These are phyloP conservation scores for Idaea aversata DNA, from an alignment of 2,888 invertebrate genomes.

Conservation along the genomic window DNA sequence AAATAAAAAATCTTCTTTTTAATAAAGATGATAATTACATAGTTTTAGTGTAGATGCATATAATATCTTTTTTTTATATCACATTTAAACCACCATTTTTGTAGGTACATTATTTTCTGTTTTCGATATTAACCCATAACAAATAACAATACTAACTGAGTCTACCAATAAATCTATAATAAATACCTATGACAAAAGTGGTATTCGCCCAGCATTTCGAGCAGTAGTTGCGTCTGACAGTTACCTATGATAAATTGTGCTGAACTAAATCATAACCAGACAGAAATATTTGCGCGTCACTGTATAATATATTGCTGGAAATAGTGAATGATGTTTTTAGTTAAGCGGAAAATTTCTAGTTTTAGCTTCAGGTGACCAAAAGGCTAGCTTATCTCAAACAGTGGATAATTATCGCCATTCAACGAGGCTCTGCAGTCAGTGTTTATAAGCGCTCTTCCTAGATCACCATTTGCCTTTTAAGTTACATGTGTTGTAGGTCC, in stretches of 20 bases:
- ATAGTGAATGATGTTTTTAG: slow-evolving; percentile 2
- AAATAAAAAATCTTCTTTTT: too few relatives aligned
- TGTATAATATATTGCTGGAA: slow-evolving; percentile 45
- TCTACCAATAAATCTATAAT: slow-evolving; percentile 20
- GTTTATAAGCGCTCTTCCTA: too few relatives aligned
- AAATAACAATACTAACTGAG: neutral
- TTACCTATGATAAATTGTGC: slow-evolving; percentile 59
- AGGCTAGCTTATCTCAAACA: too few relatives aligned
- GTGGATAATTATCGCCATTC: too few relatives aligned
- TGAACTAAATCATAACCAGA: slow-evolving; percentile 52
- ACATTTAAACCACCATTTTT: too few relatives aligned
- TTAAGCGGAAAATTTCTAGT: neutral
- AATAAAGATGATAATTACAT: too few relatives aligned
- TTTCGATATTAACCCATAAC: neutral
- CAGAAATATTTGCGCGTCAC: slow-evolving; percentile 60
- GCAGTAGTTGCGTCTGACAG: slow-evolving; percentile 48
- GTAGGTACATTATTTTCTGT: neutral
- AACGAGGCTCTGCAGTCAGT: too few relatives aligned
- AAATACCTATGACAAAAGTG: slow-evolving; percentile 22
- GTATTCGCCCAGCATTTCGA: slow-evolving; percentile 27
- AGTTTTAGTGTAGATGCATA: too few relatives aligned
- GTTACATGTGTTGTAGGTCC: too few relatives aligned
- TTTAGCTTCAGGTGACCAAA: neutral
- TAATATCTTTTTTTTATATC: too few relatives aligned
- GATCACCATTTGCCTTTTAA: too few relatives aligned